Percentiles rank a stretch among this genome's conserved stretches.
phyloP scores from a whole-genome alignment of 2,113 vertebrate species.

The Felis chaus region DNA sequence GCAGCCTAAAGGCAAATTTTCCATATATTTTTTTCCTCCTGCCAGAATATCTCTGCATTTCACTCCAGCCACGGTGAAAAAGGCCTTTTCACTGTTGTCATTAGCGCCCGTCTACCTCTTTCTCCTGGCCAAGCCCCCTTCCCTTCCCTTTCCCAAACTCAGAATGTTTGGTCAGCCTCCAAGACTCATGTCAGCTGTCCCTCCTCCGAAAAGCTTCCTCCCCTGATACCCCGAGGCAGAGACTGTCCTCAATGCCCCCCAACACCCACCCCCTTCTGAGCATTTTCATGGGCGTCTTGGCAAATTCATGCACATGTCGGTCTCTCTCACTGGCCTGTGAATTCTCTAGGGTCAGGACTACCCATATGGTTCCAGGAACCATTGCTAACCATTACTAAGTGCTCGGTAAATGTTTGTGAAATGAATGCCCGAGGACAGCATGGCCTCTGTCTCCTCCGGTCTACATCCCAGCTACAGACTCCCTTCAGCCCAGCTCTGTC shows the following conservation, averaged over 20 bases:
- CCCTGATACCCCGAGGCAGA: background rate
- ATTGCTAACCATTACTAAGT: background rate
- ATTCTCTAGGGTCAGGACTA: background rate
- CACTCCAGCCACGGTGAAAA: background rate
- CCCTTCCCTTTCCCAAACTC: background rate
- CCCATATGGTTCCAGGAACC: background rate
- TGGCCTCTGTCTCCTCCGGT: background rate
- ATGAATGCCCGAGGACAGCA: background rate
- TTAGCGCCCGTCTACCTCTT: background rate
- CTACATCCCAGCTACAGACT: background rate
- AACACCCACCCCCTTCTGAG: background rate
- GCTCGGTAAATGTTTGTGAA: background rate
- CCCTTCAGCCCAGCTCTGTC: conserved; percentile 57
- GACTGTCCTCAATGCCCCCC: background rate
- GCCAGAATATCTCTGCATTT: background rate
- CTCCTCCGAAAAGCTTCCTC: background rate
- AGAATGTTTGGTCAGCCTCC: background rate
- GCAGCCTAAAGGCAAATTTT: background rate
- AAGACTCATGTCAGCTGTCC: background rate
- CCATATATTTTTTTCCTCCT: background rate
- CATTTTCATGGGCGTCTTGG: background rate
- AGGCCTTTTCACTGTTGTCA: background rate
- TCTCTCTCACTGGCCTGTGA: background rate
- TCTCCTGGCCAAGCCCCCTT: background rate
- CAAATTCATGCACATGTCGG: background rate